These are phyloP conservation scores for Lamprologus callipterus DNA, from an alignment of 2,113 vertebrate genomes.

Conservation along the genomic window DNA sequence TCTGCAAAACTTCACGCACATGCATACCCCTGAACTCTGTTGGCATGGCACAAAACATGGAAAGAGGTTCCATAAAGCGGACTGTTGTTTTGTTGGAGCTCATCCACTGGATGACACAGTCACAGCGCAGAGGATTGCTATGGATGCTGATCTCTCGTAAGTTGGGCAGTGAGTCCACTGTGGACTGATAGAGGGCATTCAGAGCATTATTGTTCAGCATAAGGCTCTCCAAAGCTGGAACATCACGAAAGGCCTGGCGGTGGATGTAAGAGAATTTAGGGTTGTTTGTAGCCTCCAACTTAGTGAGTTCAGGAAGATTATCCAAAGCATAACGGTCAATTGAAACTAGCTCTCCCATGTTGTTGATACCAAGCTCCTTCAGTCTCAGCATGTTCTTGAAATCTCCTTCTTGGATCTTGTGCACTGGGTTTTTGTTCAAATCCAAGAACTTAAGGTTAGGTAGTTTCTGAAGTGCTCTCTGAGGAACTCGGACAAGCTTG, in stretches of 20 bases:
- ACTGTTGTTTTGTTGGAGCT: slow-evolving; percentile 88
- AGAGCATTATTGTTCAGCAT: slow-evolving; percentile 97
- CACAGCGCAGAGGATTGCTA: slow-evolving; percentile 91
- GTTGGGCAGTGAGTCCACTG: slow-evolving; percentile 87
- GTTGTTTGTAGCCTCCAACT: slow-evolving; percentile 96
- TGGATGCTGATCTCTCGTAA: slow-evolving; percentile 95
- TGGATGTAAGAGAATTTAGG: slow-evolving; percentile 92
- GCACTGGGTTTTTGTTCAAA: slow-evolving; percentile 96
- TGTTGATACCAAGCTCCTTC: slow-evolving; percentile 95
- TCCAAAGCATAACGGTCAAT: slow-evolving; percentile 87
- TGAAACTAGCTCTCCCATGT: slow-evolving; percentile 93
- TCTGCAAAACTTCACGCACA: slow-evolving; percentile 82
- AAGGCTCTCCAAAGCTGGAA: slow-evolving; percentile 91
- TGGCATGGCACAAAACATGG: slow-evolving; percentile 92
- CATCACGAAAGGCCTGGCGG: slow-evolving; percentile 85
- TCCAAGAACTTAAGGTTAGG: slow-evolving; percentile 96
- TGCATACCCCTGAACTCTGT: slow-evolving; percentile 82
- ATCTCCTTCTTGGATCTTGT: slow-evolving; percentile 92
- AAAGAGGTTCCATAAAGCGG: slow-evolving; percentile 94
- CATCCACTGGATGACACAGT: slow-evolving; percentile 96
- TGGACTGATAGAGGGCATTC: slow-evolving; percentile 87
- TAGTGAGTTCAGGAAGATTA: slow-evolving; percentile 94
- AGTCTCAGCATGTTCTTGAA: slow-evolving; percentile 92
- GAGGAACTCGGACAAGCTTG: slow-evolving; percentile 84
- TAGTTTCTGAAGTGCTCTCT: slow-evolving; percentile 90